Evolutionary conservation across 1,140 invertebrate species (phyloP), one percentile per base, ranked within the genome.

Genomic region (Drosophila saltans): DNA sequence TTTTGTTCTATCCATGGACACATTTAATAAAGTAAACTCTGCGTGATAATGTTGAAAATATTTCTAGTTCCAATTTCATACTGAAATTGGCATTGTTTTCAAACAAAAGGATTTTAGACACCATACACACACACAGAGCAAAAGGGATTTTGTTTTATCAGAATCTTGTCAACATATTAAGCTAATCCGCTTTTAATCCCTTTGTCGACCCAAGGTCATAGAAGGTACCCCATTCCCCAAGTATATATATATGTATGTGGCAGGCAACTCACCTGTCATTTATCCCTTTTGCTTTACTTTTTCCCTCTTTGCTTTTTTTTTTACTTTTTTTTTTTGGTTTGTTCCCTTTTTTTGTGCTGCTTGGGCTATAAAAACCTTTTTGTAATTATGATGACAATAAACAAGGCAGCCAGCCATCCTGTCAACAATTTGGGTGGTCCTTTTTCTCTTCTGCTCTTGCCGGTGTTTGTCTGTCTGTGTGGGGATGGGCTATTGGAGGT

Each of bases 101-200:
- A 36, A 59, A 66, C 55, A 57, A 63, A 68, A 72, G 33, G 28
- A 72, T 40, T 40, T 11, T 39, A 55, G 41, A 43, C 41, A 59
- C 61, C 36, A 59, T 55, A 60, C 61, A 39, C 11, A 30, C n/a
- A 16, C 52, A 16, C 16, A 16, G 39, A 63, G 28, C 10, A 3
- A 21, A 59, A 40, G 10, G n/a, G 28, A 21, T 11, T 36, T 62
- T 43, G 41, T 67, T 69, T 66, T 62, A 72, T 80, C 84, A 75
- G 80, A 84, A 84, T 88, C 83, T 88, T 88, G 83, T 88, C 83
- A 88, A 88, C 83, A 88, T 88, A 89, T 89, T 83, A 89, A 88
- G 83, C 89, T 88, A 88, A 88, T 88, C 81, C 74, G 69, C 82
- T 84, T 89, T 88, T 89, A 88, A 88, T 88, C 84, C 84, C 40